Conservation (phyloP, 64 coral and sea anemone species). For the Pocillopora verrucosa region DNA sequence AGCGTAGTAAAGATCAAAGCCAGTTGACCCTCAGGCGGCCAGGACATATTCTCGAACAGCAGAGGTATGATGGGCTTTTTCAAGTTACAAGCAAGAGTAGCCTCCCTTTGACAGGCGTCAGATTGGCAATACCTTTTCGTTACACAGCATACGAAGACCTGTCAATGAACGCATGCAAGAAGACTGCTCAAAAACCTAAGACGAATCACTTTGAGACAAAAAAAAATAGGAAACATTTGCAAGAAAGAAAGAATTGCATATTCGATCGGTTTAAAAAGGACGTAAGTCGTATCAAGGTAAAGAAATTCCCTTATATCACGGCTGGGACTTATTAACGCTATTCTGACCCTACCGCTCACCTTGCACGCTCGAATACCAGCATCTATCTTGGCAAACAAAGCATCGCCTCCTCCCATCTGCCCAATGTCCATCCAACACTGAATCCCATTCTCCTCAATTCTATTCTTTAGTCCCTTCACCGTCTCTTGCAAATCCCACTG, state of each 20-base stretch:
- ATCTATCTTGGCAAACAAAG: slow-evolving; percentile 65
- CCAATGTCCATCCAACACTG: slow-evolving; percentile 87
- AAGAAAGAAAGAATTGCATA: background rate
- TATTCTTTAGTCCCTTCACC: slow-evolving; percentile 39
- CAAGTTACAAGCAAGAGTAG: slow-evolving; percentile 21
- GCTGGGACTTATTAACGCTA: background rate
- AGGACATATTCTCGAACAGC: slow-evolving; percentile 16
- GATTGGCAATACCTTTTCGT: slow-evolving; percentile 29
- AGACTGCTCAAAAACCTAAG: background rate
- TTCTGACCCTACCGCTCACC: slow-evolving; percentile 9
- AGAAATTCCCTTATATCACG: background rate
- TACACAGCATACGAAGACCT: slow-evolving; percentile 48
- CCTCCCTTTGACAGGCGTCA: slow-evolving; percentile 33
- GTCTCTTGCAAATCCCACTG: slow-evolving; percentile 80
- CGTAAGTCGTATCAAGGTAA: too few relatives aligned
- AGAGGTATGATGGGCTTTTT: slow-evolving; percentile 55
- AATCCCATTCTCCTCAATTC: slow-evolving; percentile 56
- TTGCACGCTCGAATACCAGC: slow-evolving; percentile 70
- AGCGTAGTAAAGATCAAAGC: slow-evolving; percentile 39
- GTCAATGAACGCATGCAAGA: background rate
- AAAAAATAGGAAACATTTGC: background rate
- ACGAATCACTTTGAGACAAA: background rate
- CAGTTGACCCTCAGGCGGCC: slow-evolving; percentile 54
- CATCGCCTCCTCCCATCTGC: slow-evolving; percentile 82
- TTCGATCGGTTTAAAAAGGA: too few relatives aligned